Percentiles rank a stretch among this genome's conserved stretches.
Evolutionary conservation across 2,888 invertebrate species (phyloP).

Genomic region (Drosophila infuscata): DNA sequence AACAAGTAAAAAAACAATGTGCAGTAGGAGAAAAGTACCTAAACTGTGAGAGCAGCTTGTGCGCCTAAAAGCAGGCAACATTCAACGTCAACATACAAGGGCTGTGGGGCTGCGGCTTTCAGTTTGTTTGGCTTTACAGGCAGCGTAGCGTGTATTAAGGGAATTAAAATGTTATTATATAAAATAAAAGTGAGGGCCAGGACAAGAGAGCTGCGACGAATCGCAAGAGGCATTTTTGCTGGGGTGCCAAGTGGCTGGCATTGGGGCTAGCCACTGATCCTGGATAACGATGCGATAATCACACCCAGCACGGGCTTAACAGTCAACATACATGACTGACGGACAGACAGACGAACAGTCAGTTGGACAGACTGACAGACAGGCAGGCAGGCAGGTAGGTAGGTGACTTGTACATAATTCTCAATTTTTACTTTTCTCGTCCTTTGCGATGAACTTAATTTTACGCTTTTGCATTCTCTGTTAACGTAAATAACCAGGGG

Average conservation of each 20-base stretch:
- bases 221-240: conserved; percentile 18
- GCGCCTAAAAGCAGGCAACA: conserved; percentile 51
- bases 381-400: conserved; percentile 38
- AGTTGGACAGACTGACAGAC: conserved; percentile 23
- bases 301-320: conserved; percentile 58
- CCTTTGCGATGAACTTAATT: conserved; percentile 66
- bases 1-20: conserved; percentile 43
- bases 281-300: conserved; percentile 78
- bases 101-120: conserved; percentile 51
- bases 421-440: conserved; percentile 57
- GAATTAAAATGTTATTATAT: conserved; percentile 79
- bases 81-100: conserved; percentile 44
- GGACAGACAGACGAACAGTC: conserved; percentile 3
- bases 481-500: conserved; percentile 42
- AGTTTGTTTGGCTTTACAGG: conserved; percentile 70
- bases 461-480: conserved; percentile 71
- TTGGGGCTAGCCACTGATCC: conserved; percentile 69
- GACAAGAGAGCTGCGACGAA: background rate
- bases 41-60: conserved; percentile 43
- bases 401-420: conserved; percentile 63
- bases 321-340: conserved; percentile 53
- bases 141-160: conserved; percentile 79
- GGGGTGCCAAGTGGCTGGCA: conserved; percentile 44
- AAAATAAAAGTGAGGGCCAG: conserved; percentile 50
- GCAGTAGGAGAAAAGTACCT: conserved; percentile 15